These are phyloP conservation scores for Phocides pigmalion DNA, from an alignment of 1,140 invertebrate genomes.

Conservation along the genomic window DNA sequence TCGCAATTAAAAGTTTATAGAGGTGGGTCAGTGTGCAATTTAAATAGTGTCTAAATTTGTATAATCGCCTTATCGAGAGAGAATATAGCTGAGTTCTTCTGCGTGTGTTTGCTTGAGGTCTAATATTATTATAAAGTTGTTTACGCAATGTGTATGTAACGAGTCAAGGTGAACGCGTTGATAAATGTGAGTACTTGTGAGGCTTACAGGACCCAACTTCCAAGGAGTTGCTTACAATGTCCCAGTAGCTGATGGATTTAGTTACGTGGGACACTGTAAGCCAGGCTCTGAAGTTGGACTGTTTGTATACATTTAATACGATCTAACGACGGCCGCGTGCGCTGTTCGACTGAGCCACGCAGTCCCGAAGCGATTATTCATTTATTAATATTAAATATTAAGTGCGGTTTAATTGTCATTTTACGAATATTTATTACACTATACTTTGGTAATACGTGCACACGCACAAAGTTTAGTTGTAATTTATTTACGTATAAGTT, in stretches of 20 bases:
- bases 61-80: constrained; percentile 82
- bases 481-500: constrained; percentile 28
- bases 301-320: constrained; percentile 24
- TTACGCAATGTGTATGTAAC: constrained; percentile 53
- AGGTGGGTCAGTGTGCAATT: constrained; percentile 81
- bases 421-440: constrained; percentile 31
- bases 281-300: constrained; percentile 19
- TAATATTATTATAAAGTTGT: constrained; percentile 54
- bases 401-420: constrained; percentile 32
- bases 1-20: constrained; percentile 83
- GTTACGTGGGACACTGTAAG: background rate
- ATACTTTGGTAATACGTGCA: constrained; percentile 37
- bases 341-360: constrained; percentile 9
- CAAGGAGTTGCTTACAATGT: constrained; percentile 6
- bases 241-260: constrained; percentile 12
- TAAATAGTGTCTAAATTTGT: constrained; percentile 78
- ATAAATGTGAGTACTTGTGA: constrained; percentile 42
- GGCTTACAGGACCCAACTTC: constrained; percentile 17
- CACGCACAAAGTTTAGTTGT: constrained; percentile 42
- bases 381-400: constrained; percentile 27
- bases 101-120: constrained; percentile 70
- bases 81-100: constrained; percentile 79
- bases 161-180: constrained; percentile 45
- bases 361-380: constrained; percentile 9
- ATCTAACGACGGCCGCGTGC: constrained; percentile 8